These are phyloP conservation scores for Protobothrops mucrosquamatus DNA, from an alignment of 2,113 vertebrate species.

Conservation along the genomic window DNA sequence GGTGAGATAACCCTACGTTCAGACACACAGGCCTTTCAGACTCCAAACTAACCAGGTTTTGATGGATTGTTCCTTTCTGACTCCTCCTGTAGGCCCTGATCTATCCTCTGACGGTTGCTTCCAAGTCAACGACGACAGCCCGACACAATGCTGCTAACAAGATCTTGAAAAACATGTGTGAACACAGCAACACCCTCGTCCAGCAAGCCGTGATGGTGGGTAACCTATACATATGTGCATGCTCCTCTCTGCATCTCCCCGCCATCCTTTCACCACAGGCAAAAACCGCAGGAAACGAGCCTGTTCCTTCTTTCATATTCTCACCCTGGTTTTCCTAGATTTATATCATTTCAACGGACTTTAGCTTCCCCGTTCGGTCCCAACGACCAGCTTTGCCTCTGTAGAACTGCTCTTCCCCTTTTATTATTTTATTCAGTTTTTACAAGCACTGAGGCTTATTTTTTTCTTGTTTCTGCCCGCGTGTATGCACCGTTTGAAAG, in stretches of 20 bases:
- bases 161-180: conserved; percentile 99
- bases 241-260: too few species aligned
- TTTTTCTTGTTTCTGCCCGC: not conserved
- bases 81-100: conserved; percentile 85
- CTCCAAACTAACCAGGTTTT: not conserved
- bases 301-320: not conserved
- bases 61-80: not conserved
- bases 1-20: conserved; percentile 59
- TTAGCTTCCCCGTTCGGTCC: not conserved
- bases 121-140: conserved; percentile 97
- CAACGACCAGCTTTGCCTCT: not conserved
- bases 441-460: not conserved
- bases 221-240: rapidly evolving
- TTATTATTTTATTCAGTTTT: not conserved
- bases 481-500: not conserved
- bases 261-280: not conserved
- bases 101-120: conserved; percentile 96
- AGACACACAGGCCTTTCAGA: not conserved
- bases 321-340: too few species aligned
- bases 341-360: not conserved
- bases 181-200: conserved; percentile 96
- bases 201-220: conserved; percentile 98
- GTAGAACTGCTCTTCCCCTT: not conserved
- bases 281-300: not conserved
- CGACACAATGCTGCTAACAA: conserved; percentile 97